Evolutionary conservation across 2,888 invertebrate genomes (phyloP).

Genomic region (Hipparchia semele): DNA sequence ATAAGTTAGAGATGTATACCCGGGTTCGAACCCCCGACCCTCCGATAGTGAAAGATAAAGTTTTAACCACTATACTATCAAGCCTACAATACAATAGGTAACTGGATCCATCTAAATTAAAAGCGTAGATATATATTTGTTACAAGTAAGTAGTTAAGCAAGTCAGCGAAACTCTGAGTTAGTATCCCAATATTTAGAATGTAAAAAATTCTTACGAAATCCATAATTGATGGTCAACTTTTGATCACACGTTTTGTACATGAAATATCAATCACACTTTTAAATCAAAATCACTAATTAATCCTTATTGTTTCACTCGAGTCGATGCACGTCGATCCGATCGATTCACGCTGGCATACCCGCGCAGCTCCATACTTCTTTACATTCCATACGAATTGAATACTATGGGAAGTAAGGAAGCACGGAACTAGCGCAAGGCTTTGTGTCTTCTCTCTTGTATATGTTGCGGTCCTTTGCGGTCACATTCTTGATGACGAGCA

Average conservation of each 20-base stretch:
- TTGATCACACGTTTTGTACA: conserved; percentile 25
- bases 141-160: conserved; percentile 9
- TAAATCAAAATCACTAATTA: conserved; percentile 32
- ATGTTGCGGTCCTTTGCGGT: conserved; percentile 42
- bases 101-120: too few species aligned
- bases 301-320: conserved; percentile 33
- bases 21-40: too few species aligned
- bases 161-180: conserved; percentile 1
- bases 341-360: conserved; percentile 67
- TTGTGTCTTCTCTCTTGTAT: conserved; percentile 59
- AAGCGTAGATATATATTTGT: too few species aligned
- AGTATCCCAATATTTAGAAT: conserved; percentile 14
- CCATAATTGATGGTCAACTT: conserved; percentile 24
- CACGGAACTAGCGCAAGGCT: conserved; percentile 91
- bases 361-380: conserved; percentile 96
- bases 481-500: conserved; percentile 38
- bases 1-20: too few species aligned
- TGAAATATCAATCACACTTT: conserved; percentile 31
- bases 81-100: too few species aligned
- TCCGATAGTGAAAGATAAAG: too few species aligned
- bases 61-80: too few species aligned
- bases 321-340: conserved; percentile 40
- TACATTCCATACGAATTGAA: conserved; percentile 96
- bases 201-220: conserved; percentile 35
- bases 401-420: conserved; percentile 98